Conservation (phyloP, 1,140 invertebrate genomes). For the Armadillidium nasatum region DNA sequence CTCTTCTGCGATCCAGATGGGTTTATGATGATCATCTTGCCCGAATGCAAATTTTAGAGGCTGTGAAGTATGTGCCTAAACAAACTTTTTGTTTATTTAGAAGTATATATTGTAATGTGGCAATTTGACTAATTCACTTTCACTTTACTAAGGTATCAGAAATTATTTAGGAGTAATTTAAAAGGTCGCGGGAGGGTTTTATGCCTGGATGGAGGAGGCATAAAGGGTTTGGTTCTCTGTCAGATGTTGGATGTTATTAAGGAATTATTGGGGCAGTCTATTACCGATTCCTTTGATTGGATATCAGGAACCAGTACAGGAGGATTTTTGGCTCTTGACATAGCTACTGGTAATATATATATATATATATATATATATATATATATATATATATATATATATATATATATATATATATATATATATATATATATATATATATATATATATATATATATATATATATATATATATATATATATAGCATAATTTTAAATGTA, state of each 20-base stretch:
- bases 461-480: no score
- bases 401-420: no score
- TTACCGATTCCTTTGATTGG: constrained; percentile 90
- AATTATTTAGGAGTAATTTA: constrained; percentile 49
- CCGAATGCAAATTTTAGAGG: constrained; percentile 33
- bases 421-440: no score
- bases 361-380: no score
- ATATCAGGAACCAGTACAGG: constrained; percentile 96
- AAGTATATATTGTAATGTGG: not conserved
- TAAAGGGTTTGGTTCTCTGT: constrained; percentile 80
- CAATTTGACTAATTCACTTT: constrained; percentile 35
- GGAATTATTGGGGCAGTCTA: constrained; percentile 54
- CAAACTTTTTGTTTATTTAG: not conserved
- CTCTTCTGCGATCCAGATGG: constrained; percentile 39
- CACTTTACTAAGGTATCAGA: constrained; percentile 57
- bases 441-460: no score
- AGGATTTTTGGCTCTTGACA: constrained; percentile 79
- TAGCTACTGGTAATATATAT: constrained; percentile 50
- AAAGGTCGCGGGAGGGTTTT: constrained; percentile 59
- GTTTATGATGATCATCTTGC: constrained; percentile 39
- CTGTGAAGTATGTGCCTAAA: constrained; percentile 28
- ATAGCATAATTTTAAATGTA: no score
- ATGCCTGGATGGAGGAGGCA: constrained; percentile 89
- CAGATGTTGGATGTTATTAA: constrained; percentile 82
- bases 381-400: no score